These are phyloP conservation scores for Acanthococcus lagerstroemiae DNA, from an alignment of 2,888 invertebrate species.

Conservation along the genomic window DNA sequence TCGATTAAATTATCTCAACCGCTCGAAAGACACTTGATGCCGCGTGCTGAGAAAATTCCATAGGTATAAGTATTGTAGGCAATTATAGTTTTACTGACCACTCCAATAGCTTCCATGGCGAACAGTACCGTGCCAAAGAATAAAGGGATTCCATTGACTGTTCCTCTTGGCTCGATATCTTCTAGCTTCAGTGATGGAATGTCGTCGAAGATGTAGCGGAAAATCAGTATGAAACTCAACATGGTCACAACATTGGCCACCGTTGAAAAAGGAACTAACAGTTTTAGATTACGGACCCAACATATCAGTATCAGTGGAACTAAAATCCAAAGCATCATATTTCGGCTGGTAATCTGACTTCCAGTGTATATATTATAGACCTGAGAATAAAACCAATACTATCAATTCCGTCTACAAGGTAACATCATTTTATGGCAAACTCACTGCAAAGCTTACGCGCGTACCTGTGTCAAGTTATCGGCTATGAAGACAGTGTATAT, in stretches of 20 bases:
- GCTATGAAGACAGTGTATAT: conserved; percentile 92
- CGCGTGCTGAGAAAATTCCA: no score
- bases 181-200: conserved; percentile 49
- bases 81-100: conserved; percentile 50
- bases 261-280: conserved; percentile 79
- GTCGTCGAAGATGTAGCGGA: conserved; percentile 72
- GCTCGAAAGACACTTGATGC: no score
- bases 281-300: conserved; percentile 72
- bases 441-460: background rate
- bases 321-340: conserved; percentile 39
- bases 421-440: background rate
- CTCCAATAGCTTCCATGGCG: conserved; percentile 88
- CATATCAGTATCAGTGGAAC: conserved; percentile 59
- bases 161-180: conserved; percentile 54
- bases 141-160: conserved; percentile 62
- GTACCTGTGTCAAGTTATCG: conserved; percentile 56
- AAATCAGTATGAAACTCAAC: conserved; percentile 70
- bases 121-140: conserved; percentile 95
- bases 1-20: no score
- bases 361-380: conserved; percentile 9
- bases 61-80: no score
- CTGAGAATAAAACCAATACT: background rate
- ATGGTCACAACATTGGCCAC: conserved; percentile 77
- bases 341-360: conserved; percentile 33
- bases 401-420: background rate